Conservation (phyloP, 2,888 invertebrate species). For the Netelia melanura region DNA sequence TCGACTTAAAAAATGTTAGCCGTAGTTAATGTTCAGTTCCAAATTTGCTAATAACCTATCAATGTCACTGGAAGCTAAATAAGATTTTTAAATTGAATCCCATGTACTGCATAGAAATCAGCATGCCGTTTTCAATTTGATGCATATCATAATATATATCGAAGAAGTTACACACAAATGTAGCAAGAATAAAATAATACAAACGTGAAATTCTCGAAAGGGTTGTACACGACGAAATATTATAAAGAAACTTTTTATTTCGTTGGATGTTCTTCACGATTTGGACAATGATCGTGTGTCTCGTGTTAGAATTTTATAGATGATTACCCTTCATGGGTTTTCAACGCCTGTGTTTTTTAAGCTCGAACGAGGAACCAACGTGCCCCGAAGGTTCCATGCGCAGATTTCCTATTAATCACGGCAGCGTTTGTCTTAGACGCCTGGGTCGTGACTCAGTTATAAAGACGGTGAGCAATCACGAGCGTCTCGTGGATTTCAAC, state of each 20-base stretch:
- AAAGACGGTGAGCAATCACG: slow-evolving; percentile 57
- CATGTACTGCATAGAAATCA: too few species aligned
- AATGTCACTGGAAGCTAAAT: too few species aligned
- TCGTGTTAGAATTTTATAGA: slow-evolving; percentile 30
- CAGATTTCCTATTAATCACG: slow-evolving; percentile 41
- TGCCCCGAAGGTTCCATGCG: slow-evolving; percentile 46
- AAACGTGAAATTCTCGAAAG: not conserved
- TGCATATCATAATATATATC: too few species aligned
- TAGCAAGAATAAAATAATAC: not conserved
- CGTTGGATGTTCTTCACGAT: not conserved
- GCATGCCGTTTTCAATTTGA: too few species aligned
- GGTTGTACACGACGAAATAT: not conserved
- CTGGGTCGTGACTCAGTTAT: slow-evolving; percentile 59
- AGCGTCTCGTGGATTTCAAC: slow-evolving; percentile 84
- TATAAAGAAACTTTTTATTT: slow-evolving; percentile 26
- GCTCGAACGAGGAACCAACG: slow-evolving; percentile 58
- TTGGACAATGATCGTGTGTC: not conserved
- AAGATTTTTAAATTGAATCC: too few species aligned
- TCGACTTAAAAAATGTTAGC: too few species aligned
- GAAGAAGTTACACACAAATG: not conserved
- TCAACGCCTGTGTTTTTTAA: slow-evolving; percentile 52
- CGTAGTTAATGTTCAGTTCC: too few species aligned
- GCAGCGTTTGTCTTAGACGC: slow-evolving; percentile 16
- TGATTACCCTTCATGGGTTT: slow-evolving; percentile 65
- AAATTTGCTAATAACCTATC: too few species aligned